Evolutionary conservation across 2,888 invertebrate genomes (phyloP), one percentile per base, ranked within the genome.

Genomic region (Stictocephala bisonia): DNA sequence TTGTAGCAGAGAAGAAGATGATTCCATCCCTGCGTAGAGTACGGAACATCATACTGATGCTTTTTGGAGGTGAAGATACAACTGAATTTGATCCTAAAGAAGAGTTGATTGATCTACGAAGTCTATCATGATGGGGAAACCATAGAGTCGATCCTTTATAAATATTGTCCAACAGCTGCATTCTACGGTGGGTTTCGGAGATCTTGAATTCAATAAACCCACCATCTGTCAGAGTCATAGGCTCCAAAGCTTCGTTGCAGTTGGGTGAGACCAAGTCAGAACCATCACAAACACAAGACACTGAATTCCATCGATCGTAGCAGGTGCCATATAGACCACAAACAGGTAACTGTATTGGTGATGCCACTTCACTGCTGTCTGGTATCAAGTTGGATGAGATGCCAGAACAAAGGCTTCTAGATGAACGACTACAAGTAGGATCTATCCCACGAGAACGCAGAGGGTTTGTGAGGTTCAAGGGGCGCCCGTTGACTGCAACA

Each of bases 1-100:
- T 93, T 40, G 94, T 95, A 0, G 93, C 93, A 1, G 95, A 90
- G 82, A 93, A 94, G 79, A 97, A 87, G n/a, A 98, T 84, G 29
- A 96, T 85, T 1, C 96, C 97, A 80, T 93, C 89, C 50, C 88
- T 86, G 81, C 90, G 89, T 18, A 90, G 88, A 0, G 97, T 96
- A 79, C 93, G 88, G 83, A 97, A 95, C 78, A 91, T 87, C 69
- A 97, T 85, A 69, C 93, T 91, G 20, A 96, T 84, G 3, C 88
- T 89, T 83, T 95, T 96, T 0, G 90, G 87, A 3, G 91, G 90
- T 48, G 83, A 84, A 4, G 77, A 73, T 0, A 77, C 41, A 56
- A 79, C 27, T 76, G 80, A 56, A 82, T 81, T 73, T 82, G 82
- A 66, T 82, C 82, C 68, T 85, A 77, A 1, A 81, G 83, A 80